A percentile compares a stretch with the other conserved stretches of the same genome.
Evolutionary conservation across 2,113 vertebrate species (phyloP).

Genomic region (Notiomystis cincta): DNA sequence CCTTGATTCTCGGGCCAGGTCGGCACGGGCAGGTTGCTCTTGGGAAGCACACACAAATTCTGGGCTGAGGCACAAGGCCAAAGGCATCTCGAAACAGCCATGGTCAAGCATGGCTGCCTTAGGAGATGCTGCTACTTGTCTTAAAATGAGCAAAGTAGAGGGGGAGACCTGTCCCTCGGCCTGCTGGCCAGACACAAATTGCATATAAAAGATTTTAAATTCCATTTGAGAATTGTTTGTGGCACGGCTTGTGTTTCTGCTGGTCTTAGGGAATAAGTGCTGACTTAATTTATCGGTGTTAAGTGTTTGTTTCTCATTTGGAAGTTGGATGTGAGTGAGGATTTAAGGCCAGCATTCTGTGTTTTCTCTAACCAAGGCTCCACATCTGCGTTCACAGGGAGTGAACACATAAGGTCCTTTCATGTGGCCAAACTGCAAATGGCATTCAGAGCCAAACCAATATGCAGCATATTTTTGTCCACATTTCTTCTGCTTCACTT

Average conservation of each 20-base stretch:
- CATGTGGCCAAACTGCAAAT: background rate
- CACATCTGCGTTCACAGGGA: background rate
- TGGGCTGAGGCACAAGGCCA: background rate
- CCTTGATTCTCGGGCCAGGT: background rate
- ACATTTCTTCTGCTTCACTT: background rate
- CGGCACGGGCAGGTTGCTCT: background rate
- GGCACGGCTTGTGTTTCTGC: background rate
- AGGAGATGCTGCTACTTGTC: background rate
- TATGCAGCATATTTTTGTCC: background rate
- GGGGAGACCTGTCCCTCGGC: background rate
- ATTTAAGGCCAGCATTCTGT: background rate
- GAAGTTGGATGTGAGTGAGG: background rate
- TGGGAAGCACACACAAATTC: background rate
- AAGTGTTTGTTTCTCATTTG: background rate
- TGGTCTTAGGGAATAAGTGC: background rate
- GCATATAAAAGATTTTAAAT: background rate
- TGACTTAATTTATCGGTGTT: background rate
- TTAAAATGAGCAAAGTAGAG: background rate
- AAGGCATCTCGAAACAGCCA: accelerated
- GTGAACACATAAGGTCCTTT: background rate
- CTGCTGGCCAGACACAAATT: background rate
- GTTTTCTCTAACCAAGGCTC: background rate
- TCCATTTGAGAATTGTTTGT: background rate
- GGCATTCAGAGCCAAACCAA: background rate
- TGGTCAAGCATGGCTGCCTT: background rate